Conservation (phyloP, 1,140 invertebrate genomes). For the Diploscapter pachys region DNA sequence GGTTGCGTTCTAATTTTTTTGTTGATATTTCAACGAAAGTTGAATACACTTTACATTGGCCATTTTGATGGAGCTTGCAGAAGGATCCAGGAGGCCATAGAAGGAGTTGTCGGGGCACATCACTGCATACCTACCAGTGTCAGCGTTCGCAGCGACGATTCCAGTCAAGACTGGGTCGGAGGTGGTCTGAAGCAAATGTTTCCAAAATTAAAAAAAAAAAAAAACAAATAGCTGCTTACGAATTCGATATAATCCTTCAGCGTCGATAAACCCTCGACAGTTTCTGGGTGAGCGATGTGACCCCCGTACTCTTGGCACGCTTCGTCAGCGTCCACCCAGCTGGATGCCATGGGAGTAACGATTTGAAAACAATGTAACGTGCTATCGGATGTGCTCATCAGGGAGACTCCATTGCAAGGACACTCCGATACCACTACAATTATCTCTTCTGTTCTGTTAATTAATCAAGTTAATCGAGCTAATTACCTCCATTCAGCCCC, state of each 20-base stretch:
- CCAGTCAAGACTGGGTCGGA: conserved; percentile 30
- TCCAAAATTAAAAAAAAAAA: neutral
- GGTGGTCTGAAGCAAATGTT: neutral
- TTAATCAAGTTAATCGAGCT: no score
- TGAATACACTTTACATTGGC: conserved; percentile 12
- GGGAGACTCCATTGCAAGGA: no score
- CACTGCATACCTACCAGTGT: conserved; percentile 11
- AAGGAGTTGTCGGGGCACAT: conserved; percentile 31
- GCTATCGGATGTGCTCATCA: no score
- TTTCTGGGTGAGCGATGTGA: neutral
- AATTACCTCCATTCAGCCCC: no score
- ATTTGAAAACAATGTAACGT: conserved; percentile 25
- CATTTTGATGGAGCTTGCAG: conserved; percentile 6
- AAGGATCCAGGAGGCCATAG: conserved; percentile 14
- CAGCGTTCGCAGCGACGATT: conserved; percentile 32
- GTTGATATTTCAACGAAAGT: neutral
- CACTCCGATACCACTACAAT: no score
- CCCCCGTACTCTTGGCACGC: conserved; percentile 22
- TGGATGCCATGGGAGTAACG: neutral
- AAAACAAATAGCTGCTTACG: neutral
- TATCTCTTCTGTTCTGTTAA: no score
- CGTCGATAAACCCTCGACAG: no score
- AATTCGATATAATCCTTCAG: no score
- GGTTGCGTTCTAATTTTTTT: conserved; percentile 14
- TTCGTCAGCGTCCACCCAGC: conserved; percentile 13